Evolutionary conservation across 2,888 invertebrate genomes (phyloP).

Genomic region (Anarsia innoxiella): DNA sequence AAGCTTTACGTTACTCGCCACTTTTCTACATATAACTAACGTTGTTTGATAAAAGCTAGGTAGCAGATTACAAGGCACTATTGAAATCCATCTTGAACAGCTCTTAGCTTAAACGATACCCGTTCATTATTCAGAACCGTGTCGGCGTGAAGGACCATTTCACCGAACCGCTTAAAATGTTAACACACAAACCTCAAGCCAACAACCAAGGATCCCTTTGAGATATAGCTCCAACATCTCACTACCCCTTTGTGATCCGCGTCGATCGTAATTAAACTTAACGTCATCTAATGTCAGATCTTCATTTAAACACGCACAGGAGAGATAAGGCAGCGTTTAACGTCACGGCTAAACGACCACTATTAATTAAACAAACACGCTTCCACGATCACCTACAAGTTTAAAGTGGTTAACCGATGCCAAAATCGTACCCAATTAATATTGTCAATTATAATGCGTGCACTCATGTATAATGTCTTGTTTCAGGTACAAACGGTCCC

Average conservation of each 20-base stretch:
- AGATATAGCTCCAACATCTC: conserved; percentile 11
- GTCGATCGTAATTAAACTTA: conserved; percentile 27
- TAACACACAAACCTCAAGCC: conserved; percentile 11
- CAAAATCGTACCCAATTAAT: conserved; percentile 14
- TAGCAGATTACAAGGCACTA: not conserved
- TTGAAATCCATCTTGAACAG: not conserved
- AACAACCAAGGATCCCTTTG: conserved; percentile 4
- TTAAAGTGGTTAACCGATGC: conserved; percentile 10
- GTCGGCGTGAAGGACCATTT: not conserved
- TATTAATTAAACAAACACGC: conserved; percentile 27
- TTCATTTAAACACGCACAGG: conserved; percentile 21
- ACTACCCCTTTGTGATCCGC: conserved; percentile 21
- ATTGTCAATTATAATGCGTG: conserved; percentile 1
- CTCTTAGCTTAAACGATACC: not conserved
- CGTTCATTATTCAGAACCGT: conserved; percentile 3
- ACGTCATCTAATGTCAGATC: conserved; percentile 20
- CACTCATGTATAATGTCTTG: conserved; percentile 22
- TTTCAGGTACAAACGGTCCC: conserved; percentile 44
- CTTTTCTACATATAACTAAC: too few species aligned
- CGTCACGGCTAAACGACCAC: conserved; percentile 25
- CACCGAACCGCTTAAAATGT: conserved; percentile 1
- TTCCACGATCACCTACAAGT: conserved; percentile 15
- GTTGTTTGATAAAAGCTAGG: too few species aligned
- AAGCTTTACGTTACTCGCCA: too few species aligned
- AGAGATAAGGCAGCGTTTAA: conserved; percentile 29